Percentiles rank a stretch among this genome's conserved stretches.
Evolutionary conservation across 2,888 invertebrate genomes (phyloP).

Genomic region (Drosophila ustulata): DNA sequence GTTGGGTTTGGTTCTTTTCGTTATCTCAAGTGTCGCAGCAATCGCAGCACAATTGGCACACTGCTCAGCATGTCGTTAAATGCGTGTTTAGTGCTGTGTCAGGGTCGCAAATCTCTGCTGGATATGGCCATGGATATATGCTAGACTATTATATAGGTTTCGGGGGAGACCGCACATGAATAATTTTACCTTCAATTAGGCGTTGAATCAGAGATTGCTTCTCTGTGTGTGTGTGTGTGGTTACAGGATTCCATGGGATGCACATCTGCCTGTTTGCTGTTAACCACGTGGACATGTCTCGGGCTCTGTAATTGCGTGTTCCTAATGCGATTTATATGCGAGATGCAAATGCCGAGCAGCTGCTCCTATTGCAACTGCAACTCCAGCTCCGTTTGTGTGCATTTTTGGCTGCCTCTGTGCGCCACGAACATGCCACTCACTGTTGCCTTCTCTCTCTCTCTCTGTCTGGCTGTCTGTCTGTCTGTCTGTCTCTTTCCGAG

Average conservation of each 20-base stretch:
- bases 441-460: not conserved
- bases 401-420: slow-evolving; percentile 29
- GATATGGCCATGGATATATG: not conserved
- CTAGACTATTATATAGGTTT: not conserved
- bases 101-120: slow-evolving; percentile 43
- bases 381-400: slow-evolving; percentile 33
- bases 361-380: slow-evolving; percentile 24
- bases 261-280: slow-evolving; percentile 7
- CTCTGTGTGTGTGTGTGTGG: not conserved
- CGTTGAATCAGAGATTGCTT: slow-evolving; percentile 9
- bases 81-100: slow-evolving; percentile 41
- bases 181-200: slow-evolving; percentile 57
- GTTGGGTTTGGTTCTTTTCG: slow-evolving; percentile 3
- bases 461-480: not conserved
- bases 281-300: slow-evolving; percentile 52
- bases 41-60: slow-evolving; percentile 14
- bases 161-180: slow-evolving; percentile 21
- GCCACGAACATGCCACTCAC: not conserved
- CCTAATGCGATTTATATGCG: slow-evolving; percentile 78
- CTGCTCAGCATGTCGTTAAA: slow-evolving; percentile 15
- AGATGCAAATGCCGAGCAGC: slow-evolving; percentile 67
- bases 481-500: slow-evolving; percentile 13
- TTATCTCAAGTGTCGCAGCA: slow-evolving; percentile 55
- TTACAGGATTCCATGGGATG: not conserved
- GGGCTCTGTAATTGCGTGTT: slow-evolving; percentile 58